Evolutionary conservation across 2,888 invertebrate species (phyloP).

Genomic region (Andrena camellia): DNA sequence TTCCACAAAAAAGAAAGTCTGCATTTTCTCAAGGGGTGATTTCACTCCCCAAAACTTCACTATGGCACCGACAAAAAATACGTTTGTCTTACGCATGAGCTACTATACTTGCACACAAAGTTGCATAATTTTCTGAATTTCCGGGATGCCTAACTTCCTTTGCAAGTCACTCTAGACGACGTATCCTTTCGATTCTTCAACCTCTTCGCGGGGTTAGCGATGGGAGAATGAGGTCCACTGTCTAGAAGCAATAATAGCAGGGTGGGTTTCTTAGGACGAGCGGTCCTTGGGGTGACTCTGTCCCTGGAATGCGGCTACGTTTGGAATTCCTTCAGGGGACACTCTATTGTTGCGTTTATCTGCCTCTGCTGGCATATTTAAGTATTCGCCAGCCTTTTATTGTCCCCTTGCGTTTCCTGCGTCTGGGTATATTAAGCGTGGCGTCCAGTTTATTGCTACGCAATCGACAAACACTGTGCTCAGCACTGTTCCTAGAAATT

Average conservation of each 20-base stretch:
- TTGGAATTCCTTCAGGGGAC: not conserved
- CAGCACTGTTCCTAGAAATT: no score
- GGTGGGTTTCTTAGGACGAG: not conserved
- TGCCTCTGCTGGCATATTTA: constrained; percentile 4
- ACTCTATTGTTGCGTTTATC: not conserved
- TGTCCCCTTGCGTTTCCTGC: not conserved
- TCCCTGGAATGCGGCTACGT: not conserved
- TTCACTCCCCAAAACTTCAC: no score
- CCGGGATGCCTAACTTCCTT: no score
- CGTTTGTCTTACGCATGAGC: no score
- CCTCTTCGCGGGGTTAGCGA: not conserved
- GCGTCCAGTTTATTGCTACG: not conserved
- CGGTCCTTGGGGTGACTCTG: constrained; percentile 1
- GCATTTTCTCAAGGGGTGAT: no score
- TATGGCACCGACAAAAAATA: no score
- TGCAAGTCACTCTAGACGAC: constrained; percentile 14
- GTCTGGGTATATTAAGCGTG: not conserved
- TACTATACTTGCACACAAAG: no score
- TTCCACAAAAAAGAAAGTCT: no score
- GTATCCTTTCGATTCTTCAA: not conserved
- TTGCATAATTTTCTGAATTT: no score
- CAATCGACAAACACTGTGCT: not conserved
- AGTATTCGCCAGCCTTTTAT: not conserved
- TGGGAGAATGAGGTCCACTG: not conserved
- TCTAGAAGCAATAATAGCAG: not conserved